These are phyloP conservation scores for Pseudopipra pipra DNA, from an alignment of 2,113 vertebrate genomes.

Conservation along the genomic window DNA sequence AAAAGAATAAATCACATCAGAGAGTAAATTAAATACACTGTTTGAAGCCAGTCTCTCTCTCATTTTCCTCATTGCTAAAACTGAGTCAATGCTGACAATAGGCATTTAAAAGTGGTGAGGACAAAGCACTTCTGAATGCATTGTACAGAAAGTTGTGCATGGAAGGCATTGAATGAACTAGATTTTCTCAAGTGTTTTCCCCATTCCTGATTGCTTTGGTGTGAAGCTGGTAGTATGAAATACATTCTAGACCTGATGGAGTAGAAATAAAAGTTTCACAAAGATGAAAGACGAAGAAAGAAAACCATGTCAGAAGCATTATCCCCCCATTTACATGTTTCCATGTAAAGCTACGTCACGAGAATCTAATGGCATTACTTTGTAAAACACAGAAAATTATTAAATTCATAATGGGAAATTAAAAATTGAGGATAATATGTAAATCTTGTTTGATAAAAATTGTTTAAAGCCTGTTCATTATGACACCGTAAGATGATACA, in stretches of 20 bases:
- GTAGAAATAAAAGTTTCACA: background rate
- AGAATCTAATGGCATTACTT: background rate
- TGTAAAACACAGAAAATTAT: background rate
- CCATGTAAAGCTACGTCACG: background rate
- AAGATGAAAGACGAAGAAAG: background rate
- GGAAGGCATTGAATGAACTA: background rate
- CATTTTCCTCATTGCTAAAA: conserved; percentile 19
- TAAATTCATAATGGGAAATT: background rate
- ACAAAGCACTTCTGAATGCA: background rate
- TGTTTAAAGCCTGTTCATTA: background rate
- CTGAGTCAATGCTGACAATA: background rate
- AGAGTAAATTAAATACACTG: conserved; percentile 20
- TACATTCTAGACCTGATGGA: background rate
- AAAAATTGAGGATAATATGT: background rate
- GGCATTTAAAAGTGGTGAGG: background rate
- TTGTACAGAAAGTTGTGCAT: background rate
- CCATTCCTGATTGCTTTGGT: background rate
- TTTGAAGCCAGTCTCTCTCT: conserved; percentile 2
- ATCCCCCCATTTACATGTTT: background rate
- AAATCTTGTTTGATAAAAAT: background rate
- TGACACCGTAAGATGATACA: background rate
- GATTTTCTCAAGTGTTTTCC: background rate
- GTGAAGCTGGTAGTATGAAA: background rate
- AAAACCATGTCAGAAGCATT: background rate
- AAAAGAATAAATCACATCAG: conserved; percentile 55